These are phyloP conservation scores for Dasypogon diadema DNA, from an alignment of 2,888 invertebrate genomes.

Conservation along the genomic window DNA sequence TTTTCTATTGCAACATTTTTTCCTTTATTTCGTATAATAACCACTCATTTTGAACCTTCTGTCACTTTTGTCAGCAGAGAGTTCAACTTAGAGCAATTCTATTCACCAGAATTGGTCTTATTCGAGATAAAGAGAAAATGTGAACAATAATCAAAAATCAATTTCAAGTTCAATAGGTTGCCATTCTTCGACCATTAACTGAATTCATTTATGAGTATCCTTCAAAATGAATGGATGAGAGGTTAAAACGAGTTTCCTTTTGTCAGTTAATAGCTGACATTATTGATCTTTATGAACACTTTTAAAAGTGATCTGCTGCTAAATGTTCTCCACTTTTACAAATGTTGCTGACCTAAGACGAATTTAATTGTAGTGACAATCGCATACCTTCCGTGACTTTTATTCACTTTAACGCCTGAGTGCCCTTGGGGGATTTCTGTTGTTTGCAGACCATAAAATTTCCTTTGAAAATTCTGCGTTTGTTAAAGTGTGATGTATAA, in stretches of 20 bases:
- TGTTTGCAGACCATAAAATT: neutral
- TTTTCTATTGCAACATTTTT: too few species aligned
- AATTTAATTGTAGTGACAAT: slow-evolving; percentile 39
- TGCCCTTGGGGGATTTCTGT: neutral
- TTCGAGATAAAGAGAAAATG: slow-evolving; percentile 45
- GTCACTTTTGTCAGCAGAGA: too few species aligned
- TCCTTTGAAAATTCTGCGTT: too few species aligned
- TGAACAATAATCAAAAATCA: slow-evolving; percentile 61
- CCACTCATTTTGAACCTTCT: too few species aligned
- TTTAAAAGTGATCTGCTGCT: slow-evolving; percentile 59
- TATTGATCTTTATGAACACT: slow-evolving; percentile 59
- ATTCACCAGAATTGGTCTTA: neutral
- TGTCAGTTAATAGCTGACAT: slow-evolving; percentile 54
- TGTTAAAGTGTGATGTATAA: too few species aligned
- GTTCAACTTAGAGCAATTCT: neutral
- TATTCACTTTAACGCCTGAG: neutral
- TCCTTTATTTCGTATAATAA: too few species aligned
- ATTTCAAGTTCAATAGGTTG: slow-evolving; percentile 59
- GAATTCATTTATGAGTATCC: slow-evolving; percentile 56
- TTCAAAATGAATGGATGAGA: slow-evolving; percentile 11
- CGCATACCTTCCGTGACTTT: neutral
- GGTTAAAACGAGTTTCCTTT: slow-evolving; percentile 32
- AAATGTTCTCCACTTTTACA: slow-evolving; percentile 54
- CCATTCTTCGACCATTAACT: slow-evolving; percentile 59
- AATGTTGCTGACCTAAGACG: slow-evolving; percentile 36